Base-by-base conservation (phyloP, 2,888 invertebrate species). In the Coenonympha arcania region DNA sequence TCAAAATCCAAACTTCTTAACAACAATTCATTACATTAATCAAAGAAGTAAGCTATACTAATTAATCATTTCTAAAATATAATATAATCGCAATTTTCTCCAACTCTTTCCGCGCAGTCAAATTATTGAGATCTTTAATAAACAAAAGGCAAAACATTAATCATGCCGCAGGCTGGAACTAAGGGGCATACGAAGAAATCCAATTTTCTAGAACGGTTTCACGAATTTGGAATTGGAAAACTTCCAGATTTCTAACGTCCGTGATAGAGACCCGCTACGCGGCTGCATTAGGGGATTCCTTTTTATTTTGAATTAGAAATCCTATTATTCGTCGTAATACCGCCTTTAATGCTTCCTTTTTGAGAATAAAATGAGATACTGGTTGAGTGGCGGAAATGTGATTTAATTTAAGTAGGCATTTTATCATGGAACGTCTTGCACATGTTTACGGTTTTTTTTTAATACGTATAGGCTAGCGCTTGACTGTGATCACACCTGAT, bases 141-240 rank as follows among this genome's bases (percentile, higher is more conserved):
- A 58, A 57, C 56, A 60, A 55, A 56, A 53, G 50, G 39, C 48
- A 36, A 40, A 40, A 36, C 59, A 62, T 60, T 55, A 56, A 61
- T 63, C 62, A 61, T 59, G 57, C 52, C 55, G 52, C 59, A 60
- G 56, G 58, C 57, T 61, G 57, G 46, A 56, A 52, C 41, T 53
- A 58, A 48, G 56, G 55, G 51, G 50, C 57, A 58, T 57, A 60
- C 57, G 58, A 60, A 59, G 59, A 61, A 59, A 63, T 60, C 56
- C 60, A 62, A 62, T 63, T 62, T 63, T 63, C 59, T 58, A 52
- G 55, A 63, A 63, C 60, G 57, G 57, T 56, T 56, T 52, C 50
- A 58, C 60, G 56, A 61, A 63, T 63, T 59, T 59, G 50, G 52
- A 60, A 63, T 63, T 62, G 62, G 62, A 62, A 60, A 62, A 60